Conservation (phyloP, 2,113 vertebrate species). For the Empidonax traillii region DNA sequence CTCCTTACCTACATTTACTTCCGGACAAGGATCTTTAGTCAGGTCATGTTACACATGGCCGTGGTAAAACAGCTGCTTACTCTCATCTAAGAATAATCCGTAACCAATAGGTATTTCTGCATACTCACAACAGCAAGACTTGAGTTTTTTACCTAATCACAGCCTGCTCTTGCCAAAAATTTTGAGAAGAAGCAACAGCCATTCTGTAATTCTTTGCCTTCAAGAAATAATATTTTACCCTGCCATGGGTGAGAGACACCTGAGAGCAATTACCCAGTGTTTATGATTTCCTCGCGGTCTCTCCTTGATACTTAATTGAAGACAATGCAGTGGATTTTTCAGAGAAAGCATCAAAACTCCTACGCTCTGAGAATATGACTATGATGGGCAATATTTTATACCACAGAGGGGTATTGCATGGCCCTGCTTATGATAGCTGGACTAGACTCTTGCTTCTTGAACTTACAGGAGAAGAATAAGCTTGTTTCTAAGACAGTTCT, state of each 20-base stretch:
- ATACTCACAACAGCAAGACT: background rate
- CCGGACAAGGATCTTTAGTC: background rate
- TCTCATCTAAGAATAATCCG: background rate
- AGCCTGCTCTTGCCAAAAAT: background rate
- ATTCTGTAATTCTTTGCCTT: background rate
- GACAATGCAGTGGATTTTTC: background rate
- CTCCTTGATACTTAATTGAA: background rate
- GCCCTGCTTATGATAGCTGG: background rate
- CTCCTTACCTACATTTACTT: background rate
- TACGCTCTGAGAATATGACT: background rate
- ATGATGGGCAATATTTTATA: background rate
- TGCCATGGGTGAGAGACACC: rapidly evolving
- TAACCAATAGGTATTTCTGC: background rate
- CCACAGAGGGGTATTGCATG: background rate
- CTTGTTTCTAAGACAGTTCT: background rate
- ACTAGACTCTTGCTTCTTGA: background rate
- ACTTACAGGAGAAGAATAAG: background rate
- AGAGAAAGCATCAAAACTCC: background rate
- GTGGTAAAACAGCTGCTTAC: background rate
- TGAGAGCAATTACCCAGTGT: background rate
- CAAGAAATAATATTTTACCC: background rate
- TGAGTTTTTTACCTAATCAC: background rate
- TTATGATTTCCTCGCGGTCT: background rate
- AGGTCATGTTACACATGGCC: background rate
- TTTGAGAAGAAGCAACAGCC: background rate